A percentile compares a stretch with the other conserved stretches of the same genome.
phyloP scores from a whole-genome alignment of 2,113 vertebrate species.

The Morphnarchus princeps region DNA sequence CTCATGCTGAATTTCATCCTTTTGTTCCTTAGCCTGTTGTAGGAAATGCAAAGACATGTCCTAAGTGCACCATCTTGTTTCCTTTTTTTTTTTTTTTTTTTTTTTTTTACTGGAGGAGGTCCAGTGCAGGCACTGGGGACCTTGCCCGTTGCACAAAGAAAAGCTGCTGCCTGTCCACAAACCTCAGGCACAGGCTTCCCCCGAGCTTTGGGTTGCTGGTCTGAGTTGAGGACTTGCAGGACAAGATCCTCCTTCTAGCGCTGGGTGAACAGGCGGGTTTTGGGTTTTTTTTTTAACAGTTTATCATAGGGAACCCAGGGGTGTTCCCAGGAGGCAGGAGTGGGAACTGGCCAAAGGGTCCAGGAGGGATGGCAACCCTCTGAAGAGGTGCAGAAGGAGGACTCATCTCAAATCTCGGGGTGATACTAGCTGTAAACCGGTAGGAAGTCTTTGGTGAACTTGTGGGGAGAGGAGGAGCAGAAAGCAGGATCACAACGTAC shows the following conservation, averaged over 20 bases:
- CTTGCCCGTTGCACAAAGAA: too few species aligned
- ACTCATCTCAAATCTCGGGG: neutral
- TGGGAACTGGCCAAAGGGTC: constrained; percentile 78
- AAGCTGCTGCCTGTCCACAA: neutral
- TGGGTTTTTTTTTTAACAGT: neutral
- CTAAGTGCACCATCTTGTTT: neutral
- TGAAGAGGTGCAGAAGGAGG: neutral
- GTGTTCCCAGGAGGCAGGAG: constrained; percentile 75
- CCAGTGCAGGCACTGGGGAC: neutral
- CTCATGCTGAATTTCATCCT: neutral
- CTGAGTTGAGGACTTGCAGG: neutral
- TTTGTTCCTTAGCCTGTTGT: neutral
- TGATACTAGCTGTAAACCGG: neutral
- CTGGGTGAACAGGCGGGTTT: constrained; percentile 51
- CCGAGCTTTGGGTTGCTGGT: neutral
- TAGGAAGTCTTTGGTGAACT: neutral
- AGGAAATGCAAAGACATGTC: neutral
- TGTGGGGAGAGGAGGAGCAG: neutral
- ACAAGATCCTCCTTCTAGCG: neutral
- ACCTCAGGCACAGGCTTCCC: neutral
- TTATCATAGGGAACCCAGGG: constrained; percentile 69
- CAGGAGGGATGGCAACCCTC: neutral
- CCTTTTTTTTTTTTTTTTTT: too few species aligned
- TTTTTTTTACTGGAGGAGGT: neutral
- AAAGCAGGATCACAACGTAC: neutral